Conservation (phyloP, 2,113 vertebrate species). For the Notarius lentiginosus region DNA sequence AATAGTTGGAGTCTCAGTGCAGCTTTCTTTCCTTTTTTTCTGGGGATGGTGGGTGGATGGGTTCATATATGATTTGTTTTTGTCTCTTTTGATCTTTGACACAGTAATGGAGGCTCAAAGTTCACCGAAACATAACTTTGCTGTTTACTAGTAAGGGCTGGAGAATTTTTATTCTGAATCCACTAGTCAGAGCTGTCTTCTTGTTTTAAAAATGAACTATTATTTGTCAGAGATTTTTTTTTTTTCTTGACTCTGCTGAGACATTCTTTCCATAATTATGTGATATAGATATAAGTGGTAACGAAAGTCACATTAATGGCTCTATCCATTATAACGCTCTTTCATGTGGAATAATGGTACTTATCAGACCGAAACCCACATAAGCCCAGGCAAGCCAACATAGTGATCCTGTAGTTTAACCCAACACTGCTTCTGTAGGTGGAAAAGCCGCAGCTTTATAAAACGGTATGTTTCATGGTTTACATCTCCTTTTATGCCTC, state of each 20-base stretch:
- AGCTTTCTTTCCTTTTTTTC: constrained; percentile 52
- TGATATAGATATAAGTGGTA: constrained; percentile 40
- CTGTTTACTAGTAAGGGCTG: constrained; percentile 18
- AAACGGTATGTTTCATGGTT: constrained; percentile 48
- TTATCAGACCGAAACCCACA: constrained; percentile 45
- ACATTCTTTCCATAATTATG: constrained; percentile 26
- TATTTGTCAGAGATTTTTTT: constrained; percentile 33
- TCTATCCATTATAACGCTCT: constrained; percentile 37
- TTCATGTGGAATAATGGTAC: constrained; percentile 46
- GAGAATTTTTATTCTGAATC: background rate
- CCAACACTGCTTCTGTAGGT: constrained; percentile 36
- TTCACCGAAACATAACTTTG: constrained; percentile 53
- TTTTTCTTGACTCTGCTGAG: constrained; percentile 43
- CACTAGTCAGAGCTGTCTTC: background rate
- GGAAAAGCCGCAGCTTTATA: constrained; percentile 42
- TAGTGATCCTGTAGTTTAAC: constrained; percentile 26
- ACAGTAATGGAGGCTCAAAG: constrained; percentile 61
- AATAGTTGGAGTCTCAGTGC: constrained; percentile 65
- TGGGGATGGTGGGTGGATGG: constrained; percentile 66
- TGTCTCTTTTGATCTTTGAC: constrained; percentile 63
- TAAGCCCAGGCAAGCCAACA: constrained; percentile 26
- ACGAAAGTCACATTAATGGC: constrained; percentile 44
- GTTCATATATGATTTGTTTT: constrained; percentile 42
- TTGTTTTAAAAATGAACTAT: constrained; percentile 19
- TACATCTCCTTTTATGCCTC: constrained; percentile 37